Evolutionary conservation across 2,797 vertebrate species (phyloP), one percentile per base, ranked within the genome.

Genomic region (Bucorvus abyssinicus): DNA sequence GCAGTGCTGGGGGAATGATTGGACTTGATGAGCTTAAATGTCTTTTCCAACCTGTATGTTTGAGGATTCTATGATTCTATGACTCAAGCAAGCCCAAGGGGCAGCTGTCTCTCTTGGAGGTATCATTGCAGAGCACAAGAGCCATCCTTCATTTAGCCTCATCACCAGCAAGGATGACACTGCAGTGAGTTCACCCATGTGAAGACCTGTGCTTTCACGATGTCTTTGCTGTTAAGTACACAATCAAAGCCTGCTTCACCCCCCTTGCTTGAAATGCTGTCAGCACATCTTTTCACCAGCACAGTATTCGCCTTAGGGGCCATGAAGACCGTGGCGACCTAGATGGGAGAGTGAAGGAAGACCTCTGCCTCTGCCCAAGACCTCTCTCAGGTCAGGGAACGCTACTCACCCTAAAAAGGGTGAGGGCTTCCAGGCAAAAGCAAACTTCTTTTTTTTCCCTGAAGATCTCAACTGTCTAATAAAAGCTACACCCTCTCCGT

Each of bases 91-190:
- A 83, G 29, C 26, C 21, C 63, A 32, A 32, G 1, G 21, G 23
- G 21, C 7, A 23, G 22, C 18, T 18, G 4, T 27, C 7, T 12
- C 17, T 32, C 32, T 30, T 23, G 3, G 14, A 47, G 14, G 7
- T 17, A 2, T 4, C 56, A 0, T 5, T 38, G 82, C 26, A n/a
- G 49, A 45, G 29, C 45, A 13, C 52, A 36, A 47, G 29, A 74
- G 6, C 30, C 56, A 14, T 6, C 20, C 40, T 10, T 50, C n/a
- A 1, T 17, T 23, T 1, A 1, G 1, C 12, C 18, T 6, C 40
- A n/a, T 13, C 20, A 30, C n/a, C 81, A 71, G 10, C 0, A 2
- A 60, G 42, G 40, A 27, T 47, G 63, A 50, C 53, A 4, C 18
- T 14, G 14, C 27, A 12, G 47, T 5, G 83, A 65, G 45, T 40